Evolutionary conservation across 2,113 vertebrate genomes (phyloP), one percentile per base, ranked within the genome.

Genomic region (Centrocercus urophasianus): DNA sequence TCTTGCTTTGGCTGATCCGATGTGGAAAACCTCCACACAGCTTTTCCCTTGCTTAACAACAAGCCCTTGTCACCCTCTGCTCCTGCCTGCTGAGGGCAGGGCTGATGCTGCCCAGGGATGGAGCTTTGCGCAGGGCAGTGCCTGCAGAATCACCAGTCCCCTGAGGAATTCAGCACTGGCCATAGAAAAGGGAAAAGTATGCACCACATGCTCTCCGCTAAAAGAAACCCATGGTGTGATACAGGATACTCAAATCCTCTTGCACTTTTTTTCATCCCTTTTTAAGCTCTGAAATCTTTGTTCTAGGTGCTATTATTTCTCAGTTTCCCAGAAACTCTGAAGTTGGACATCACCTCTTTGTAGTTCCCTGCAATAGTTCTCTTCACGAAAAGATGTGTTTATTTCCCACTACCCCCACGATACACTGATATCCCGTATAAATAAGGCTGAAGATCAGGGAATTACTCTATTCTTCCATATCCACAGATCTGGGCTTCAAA

Each of bases 131-230:
- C 86, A 83, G 75, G 22, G 2, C 50, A 40, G 45, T 28, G 8
- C 6, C 66, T 32, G 45, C 65, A 73, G 71, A 86, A 45, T 87
- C 90, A 77, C 85, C 97, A 97, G 89, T 8, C 28, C 69, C 91
- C 65, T 96, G 96, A 96, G 97, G 93, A 97, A 97, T 97, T 97
- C 96, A 77, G 79, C 97, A 97, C 95, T 59, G 76, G n/a, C 15
- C 77, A 54, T 80, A 95, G 96, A 97, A 97, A 96, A 96, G 84
- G 69, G 86, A 52, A 86, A 97, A 96, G 91, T 88, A 95, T 95
- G 95, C 91, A 79, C 79, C 66, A 59, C 81, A 16, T 47, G 13
- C 72, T 71, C 77, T 71, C 63, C 36, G 4, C 54, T 57, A 30
- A 56, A 74, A 80, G 76, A 45, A 48, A 32, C 24, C 2, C 1